Conservation (phyloP, 2,888 invertebrate species). For the Agapostemon virescens region DNA sequence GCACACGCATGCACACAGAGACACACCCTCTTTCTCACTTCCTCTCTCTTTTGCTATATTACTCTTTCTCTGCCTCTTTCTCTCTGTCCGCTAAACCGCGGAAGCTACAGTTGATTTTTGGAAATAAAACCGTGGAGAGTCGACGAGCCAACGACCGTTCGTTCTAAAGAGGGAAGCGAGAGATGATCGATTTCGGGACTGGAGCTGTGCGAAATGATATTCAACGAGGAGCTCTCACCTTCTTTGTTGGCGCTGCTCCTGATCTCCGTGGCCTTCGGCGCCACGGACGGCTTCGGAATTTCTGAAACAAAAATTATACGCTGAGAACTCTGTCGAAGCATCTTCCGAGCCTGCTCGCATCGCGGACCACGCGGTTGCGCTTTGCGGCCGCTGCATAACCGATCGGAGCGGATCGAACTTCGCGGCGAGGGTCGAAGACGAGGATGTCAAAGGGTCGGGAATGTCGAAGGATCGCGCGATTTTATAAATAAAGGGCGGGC, state of each 20-base stretch:
- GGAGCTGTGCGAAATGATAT: constrained; percentile 46
- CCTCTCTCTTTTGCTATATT: not conserved
- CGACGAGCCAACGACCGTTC: constrained; percentile 42
- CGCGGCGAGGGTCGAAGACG: not conserved
- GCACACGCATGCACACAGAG: too few species aligned
- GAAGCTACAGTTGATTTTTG: not conserved
- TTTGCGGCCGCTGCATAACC: not conserved
- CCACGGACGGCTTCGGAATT: constrained; percentile 93
- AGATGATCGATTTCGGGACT: constrained; percentile 57
- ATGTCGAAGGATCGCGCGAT: not conserved
- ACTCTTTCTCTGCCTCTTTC: not conserved
- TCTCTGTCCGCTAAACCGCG: not conserved
- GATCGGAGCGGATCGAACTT: not conserved
- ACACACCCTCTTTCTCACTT: not conserved
- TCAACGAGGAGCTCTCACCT: constrained; percentile 83
- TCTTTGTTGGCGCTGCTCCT: constrained; percentile 89
- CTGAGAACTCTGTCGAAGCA: not conserved
- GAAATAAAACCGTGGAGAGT: not conserved
- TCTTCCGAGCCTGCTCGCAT: not conserved
- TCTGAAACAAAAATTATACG: constrained; percentile 83
- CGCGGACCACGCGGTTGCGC: too few species aligned
- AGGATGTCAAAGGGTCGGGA: too few species aligned
- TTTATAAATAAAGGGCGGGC: too few species aligned
- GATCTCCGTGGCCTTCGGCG: constrained; percentile 91
- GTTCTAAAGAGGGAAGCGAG: constrained; percentile 43